These are phyloP conservation scores for Gobio gobio DNA, from an alignment of 2,113 vertebrate genomes.

Conservation along the genomic window DNA sequence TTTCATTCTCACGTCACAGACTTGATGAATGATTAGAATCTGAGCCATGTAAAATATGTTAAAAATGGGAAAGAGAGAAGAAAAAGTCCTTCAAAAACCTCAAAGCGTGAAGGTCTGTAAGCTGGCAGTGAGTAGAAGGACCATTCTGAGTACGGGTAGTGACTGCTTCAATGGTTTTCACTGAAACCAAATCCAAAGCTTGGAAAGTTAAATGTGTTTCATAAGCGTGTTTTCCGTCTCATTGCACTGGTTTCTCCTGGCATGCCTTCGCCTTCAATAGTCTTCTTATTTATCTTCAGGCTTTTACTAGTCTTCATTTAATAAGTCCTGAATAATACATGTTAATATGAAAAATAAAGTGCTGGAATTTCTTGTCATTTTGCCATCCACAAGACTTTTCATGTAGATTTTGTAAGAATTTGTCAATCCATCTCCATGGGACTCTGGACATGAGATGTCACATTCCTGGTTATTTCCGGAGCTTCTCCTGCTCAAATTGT, in stretches of 20 bases:
- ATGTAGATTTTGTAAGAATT: neutral
- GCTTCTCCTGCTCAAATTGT: no score
- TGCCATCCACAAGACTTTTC: neutral
- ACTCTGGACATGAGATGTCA: neutral
- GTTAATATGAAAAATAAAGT: neutral
- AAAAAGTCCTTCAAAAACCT: neutral
- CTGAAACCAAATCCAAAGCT: neutral
- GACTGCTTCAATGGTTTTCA: neutral
- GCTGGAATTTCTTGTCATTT: neutral
- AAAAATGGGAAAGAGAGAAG: no score
- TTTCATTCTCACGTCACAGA: neutral
- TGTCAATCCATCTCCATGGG: neutral
- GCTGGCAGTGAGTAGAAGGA: neutral
- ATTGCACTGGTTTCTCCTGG: no score
- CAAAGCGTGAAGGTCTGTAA: neutral
- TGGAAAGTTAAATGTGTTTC: no score
- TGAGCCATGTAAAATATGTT: neutral
- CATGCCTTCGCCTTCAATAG: neutral
- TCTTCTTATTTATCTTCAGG: neutral
- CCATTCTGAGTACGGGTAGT: neutral
- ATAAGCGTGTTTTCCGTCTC: no score
- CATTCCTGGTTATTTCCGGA: neutral
- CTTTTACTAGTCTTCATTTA: neutral
- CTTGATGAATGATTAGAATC: neutral
- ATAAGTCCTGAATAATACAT: neutral